These are phyloP conservation scores for Machaerirhynchus nigripectus DNA, from an alignment of 2,113 vertebrate genomes.

Conservation along the genomic window DNA sequence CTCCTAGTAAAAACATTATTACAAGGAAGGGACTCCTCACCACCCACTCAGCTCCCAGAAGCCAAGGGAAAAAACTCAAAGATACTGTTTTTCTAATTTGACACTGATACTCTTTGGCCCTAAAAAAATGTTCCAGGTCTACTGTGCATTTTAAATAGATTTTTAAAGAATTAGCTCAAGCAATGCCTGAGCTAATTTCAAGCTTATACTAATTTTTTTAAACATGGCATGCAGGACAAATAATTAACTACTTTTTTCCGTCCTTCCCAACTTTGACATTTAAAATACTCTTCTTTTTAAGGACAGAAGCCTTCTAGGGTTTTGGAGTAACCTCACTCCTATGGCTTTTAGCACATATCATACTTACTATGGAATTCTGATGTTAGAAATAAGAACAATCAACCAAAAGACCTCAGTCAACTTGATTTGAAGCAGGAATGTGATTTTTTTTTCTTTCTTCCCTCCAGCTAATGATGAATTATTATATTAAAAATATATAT, in stretches of 20 bases:
- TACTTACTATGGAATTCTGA: not conserved
- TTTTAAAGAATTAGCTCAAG: slow-evolving; percentile 30
- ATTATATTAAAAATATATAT: slow-evolving; percentile 35
- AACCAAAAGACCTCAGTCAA: not conserved
- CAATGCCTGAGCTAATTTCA: not conserved
- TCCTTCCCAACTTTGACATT: not conserved
- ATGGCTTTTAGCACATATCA: not conserved
- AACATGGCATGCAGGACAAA: slow-evolving; percentile 9
- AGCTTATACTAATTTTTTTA: slow-evolving; percentile 10
- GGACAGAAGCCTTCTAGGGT: not conserved
- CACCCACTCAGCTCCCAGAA: slow-evolving; percentile 61
- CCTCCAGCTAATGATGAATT: slow-evolving; percentile 45
- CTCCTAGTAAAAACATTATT: slow-evolving; percentile 35
- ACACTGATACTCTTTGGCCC: slow-evolving; percentile 4
- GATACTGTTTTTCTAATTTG: slow-evolving; percentile 50
- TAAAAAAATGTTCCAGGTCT: slow-evolving; percentile 29
- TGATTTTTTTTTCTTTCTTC: not conserved
- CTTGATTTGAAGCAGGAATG: not conserved
- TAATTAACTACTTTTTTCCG: not conserved
- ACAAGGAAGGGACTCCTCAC: slow-evolving; percentile 28
- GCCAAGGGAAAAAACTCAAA: slow-evolving; percentile 27
- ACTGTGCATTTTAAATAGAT: slow-evolving; percentile 15
- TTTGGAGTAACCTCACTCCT: not conserved
- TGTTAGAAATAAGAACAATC: not conserved
- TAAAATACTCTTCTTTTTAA: not conserved